These are phyloP conservation scores for Philhelius pedissequus DNA, from an alignment of 2,888 invertebrate species.

Conservation along the genomic window DNA sequence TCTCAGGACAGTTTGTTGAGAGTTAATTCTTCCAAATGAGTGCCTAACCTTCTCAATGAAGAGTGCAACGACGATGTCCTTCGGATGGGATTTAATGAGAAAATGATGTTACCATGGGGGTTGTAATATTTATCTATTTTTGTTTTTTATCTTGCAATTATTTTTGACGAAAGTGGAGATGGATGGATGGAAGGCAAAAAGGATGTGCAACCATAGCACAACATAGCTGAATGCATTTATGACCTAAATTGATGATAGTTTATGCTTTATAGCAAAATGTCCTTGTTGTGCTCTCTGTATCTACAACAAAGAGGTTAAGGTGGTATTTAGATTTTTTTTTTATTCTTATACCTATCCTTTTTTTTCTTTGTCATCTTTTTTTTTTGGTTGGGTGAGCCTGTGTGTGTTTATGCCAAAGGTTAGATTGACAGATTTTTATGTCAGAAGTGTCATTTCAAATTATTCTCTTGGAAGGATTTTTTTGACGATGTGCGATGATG, in stretches of 20 bases:
- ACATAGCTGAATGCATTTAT: conserved; percentile 49
- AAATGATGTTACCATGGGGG: conserved; percentile 45
- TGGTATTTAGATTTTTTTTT: neutral
- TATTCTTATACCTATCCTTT: neutral
- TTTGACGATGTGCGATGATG: conserved; percentile 10
- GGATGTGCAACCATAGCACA: neutral
- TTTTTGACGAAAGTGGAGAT: conserved; percentile 15
- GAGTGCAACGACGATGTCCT: conserved; percentile 4
- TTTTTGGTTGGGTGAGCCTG: neutral
- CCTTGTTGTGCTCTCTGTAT: conserved; percentile 25
- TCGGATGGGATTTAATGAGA: conserved; percentile 52
- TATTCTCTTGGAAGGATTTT: conserved; percentile 25
- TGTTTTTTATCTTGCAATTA: conserved; percentile 52
- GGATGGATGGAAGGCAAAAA: neutral
- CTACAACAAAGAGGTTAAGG: neutral
- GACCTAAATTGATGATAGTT: conserved; percentile 62
- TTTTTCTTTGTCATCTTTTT: neutral
- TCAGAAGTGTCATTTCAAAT: conserved; percentile 43
- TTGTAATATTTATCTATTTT: conserved; percentile 23
- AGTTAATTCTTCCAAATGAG: neutral
- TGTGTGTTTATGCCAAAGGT: neutral
- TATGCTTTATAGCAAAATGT: conserved; percentile 31
- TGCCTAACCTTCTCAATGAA: neutral
- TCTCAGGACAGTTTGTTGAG: neutral
- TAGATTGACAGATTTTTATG: conserved; percentile 25